Evolutionary conservation across 2,113 vertebrate genomes (phyloP), one percentile per base, ranked within the genome.

Genomic region (Myotis lucifugus): DNA sequence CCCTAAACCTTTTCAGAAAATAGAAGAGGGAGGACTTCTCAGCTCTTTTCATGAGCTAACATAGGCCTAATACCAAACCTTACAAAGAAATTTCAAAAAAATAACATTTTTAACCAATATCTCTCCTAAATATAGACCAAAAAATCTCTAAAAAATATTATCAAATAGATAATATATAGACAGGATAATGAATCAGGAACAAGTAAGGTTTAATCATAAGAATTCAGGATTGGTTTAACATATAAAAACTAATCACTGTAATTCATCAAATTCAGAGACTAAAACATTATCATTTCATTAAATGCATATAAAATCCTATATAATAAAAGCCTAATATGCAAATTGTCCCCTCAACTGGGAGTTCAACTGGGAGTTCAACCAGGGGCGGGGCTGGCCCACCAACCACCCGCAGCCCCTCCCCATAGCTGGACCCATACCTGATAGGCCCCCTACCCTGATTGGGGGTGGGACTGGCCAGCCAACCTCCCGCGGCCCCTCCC

Each of bases 141-240:
- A 81, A 78, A 74, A 66, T 59, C 17, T 59, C 32, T 92, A 92
- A 74, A 85, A 90, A 50, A 66, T 59, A 74, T 40, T 34, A 29
- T 76, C 42, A 70, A 86, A 42, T 76, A 77, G 13, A 52, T 69
- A 66, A 66, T 48, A 59, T 70, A 70, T 61, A 48, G 21, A 89
- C 46, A 66, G 14, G 11, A 18, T 69, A 93, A 81, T 95, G 50
- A 94, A 42, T 48, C 25, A 37, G 67, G 32, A 89, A 83, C 11
- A 79, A 79, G 42, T 74, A 54, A 5, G 17, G 7, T 85, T 69
- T 95, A 84, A 81, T 86, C 61, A 92, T 4, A 84, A 59, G 19
- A 90, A 85, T 54, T 76, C 85, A 83, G 64, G 32, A 29, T 82
- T 92, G 67, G 5, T 77, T 82, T 93, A 70, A 69, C 25, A 90